Evolutionary conservation across 2,113 vertebrate genomes (phyloP).

Genomic region (Seriola dumerili): DNA sequence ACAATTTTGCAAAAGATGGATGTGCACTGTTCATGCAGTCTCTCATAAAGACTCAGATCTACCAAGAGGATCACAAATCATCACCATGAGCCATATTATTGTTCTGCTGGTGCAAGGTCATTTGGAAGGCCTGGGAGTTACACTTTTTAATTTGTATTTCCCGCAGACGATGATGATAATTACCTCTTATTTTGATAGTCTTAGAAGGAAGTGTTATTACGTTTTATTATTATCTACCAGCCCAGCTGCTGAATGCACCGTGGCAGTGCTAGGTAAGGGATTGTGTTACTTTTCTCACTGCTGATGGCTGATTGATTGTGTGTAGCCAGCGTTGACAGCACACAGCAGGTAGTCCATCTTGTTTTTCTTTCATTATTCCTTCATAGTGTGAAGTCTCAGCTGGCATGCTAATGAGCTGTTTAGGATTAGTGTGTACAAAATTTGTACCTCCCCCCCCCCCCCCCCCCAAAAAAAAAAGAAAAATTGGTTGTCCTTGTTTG

Average conservation of each 20-base stretch:
- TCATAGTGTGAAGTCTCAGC: constrained; percentile 57
- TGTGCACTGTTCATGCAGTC: constrained; percentile 18
- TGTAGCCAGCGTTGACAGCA: constrained; percentile 64
- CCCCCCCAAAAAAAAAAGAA: not conserved
- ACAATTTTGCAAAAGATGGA: constrained; percentile 62
- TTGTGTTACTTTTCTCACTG: constrained; percentile 16
- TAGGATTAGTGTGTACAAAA: constrained; percentile 50
- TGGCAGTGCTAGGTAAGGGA: constrained; percentile 15
- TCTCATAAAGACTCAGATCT: constrained; percentile 44
- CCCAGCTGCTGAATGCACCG: constrained; percentile 12
- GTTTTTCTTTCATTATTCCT: constrained; percentile 69
- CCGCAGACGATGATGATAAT: constrained; percentile 19
- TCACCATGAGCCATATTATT: constrained; percentile 24
- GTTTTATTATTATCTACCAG: constrained; percentile 41
- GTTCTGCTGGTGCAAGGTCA: constrained; percentile 49
- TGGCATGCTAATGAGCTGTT: constrained; percentile 67
- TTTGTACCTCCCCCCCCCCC: not conserved
- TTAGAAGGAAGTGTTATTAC: not conserved
- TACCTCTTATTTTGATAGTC: constrained; percentile 11
- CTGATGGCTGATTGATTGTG: constrained; percentile 72
- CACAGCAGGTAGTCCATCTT: constrained; percentile 73
- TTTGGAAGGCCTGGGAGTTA: constrained; percentile 21
- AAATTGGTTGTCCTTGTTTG: constrained; percentile 46
- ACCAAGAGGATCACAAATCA: constrained; percentile 52
- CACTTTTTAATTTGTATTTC: constrained; percentile 27